Percentiles rank a stretch among this genome's conserved stretches.
Conservation (phyloP, 2,113 vertebrate genomes). For the Strigops habroptila region DNA sequence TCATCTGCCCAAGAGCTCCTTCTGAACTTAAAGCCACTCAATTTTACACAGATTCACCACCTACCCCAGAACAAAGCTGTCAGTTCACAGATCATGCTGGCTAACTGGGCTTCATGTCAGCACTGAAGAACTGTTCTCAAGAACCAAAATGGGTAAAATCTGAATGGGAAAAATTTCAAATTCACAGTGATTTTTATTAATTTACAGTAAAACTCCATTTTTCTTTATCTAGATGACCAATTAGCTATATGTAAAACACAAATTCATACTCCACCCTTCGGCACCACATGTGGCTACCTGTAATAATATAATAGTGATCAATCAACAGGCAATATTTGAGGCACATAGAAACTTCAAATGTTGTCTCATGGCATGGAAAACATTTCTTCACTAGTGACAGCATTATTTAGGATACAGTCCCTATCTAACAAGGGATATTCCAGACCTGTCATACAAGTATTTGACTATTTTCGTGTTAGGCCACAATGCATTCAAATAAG, state of each 20-base stretch:
- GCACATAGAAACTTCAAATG: not conserved
- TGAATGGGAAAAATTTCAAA: not conserved
- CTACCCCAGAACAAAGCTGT: not conserved
- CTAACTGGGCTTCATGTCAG: not conserved
- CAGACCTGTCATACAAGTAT: not conserved
- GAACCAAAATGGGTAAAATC: not conserved
- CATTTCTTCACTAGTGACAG: not conserved
- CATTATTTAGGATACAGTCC: not conserved
- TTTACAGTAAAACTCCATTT: not conserved
- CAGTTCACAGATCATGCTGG: not conserved
- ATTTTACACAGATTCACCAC: not conserved
- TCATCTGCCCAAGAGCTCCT: not conserved
- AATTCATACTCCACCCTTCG: not conserved
- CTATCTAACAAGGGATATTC: not conserved
- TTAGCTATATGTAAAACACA: not conserved
- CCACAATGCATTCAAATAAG: not conserved
- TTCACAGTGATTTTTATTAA: not conserved
- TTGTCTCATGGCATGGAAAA: not conserved
- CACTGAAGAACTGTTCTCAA: not conserved
- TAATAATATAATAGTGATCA: not conserved
- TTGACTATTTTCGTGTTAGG: not conserved
- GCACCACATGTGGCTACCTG: not conserved
- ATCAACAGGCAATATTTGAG: not conserved
- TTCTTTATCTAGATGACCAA: not conserved
- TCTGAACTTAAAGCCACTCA: not conserved